Percentiles rank a stretch among this genome's conserved stretches.
Evolutionary conservation across 2,113 vertebrate species (phyloP).

Genomic region (Takifugu bimaculatus): DNA sequence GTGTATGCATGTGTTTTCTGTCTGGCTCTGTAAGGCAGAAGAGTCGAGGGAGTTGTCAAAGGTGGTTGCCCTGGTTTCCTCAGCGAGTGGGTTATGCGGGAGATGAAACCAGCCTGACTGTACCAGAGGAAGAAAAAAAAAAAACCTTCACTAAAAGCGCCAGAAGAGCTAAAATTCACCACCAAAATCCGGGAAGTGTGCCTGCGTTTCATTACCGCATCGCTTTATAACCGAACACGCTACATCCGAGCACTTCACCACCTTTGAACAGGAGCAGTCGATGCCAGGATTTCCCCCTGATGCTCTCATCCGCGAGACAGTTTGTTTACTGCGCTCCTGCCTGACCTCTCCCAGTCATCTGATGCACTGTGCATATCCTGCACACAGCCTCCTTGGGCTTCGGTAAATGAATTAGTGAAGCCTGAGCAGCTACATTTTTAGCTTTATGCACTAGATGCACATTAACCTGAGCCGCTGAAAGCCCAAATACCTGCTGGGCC

Average conservation of each 20-base stretch:
- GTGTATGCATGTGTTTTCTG: conserved; percentile 51
- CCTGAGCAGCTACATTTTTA: conserved; percentile 63
- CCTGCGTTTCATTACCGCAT: neutral
- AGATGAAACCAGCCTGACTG: conserved; percentile 33
- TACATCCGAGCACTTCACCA: conserved; percentile 1
- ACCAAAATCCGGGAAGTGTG: too few relatives aligned
- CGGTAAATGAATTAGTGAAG: conserved; percentile 61
- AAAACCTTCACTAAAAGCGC: neutral
- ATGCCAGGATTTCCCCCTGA: conserved; percentile 30
- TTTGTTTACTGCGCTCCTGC: conserved; percentile 34
- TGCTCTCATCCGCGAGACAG: conserved; percentile 13
- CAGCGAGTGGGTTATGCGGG: conserved; percentile 47
- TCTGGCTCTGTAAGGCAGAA: conserved; percentile 52
- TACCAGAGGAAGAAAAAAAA: conserved; percentile 13
- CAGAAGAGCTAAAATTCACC: neutral
- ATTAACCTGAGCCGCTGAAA: conserved; percentile 60
- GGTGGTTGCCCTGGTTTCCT: conserved; percentile 69
- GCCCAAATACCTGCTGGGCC: conserved; percentile 61
- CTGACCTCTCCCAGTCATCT: conserved; percentile 36
- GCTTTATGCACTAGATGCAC: conserved; percentile 53
- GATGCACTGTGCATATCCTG: conserved; percentile 50
- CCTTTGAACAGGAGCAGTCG: conserved; percentile 24
- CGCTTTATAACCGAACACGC: conserved; percentile 2
- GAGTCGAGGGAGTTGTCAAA: conserved; percentile 63
- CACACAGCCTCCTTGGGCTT: conserved; percentile 43